phyloP scores from a whole-genome alignment of 1,140 invertebrate species.

The Zaprionus tsacasi region DNA sequence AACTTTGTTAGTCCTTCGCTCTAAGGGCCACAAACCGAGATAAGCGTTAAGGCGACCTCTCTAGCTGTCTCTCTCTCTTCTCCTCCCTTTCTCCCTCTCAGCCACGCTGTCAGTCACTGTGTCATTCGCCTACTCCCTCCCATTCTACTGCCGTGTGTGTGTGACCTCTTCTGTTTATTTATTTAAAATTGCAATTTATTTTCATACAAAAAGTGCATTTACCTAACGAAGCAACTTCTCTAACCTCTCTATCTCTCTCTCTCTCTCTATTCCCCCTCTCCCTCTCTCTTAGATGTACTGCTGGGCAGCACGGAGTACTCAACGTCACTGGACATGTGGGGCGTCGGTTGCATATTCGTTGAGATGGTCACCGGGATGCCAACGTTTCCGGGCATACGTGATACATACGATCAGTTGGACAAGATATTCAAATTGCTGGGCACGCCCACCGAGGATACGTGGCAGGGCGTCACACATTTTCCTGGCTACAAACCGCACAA shows the following conservation, averaged over 20 bases:
- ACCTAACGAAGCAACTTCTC: constrained; percentile 56
- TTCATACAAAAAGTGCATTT: constrained; percentile 69
- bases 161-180: constrained; percentile 52
- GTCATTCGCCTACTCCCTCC: constrained; percentile 20
- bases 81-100: not conserved
- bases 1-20: constrained; percentile 63
- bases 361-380: constrained; percentile 99
- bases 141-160: constrained; percentile 1
- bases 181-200: constrained; percentile 80
- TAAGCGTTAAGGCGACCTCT: constrained; percentile 39
- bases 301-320: constrained; percentile 98
- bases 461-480: constrained; percentile 94
- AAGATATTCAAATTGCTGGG: constrained; percentile 98
- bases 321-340: constrained; percentile 98
- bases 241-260: not conserved
- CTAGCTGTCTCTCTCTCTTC: not conserved
- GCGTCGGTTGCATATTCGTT: constrained; percentile 98
- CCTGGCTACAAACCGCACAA: constrained; percentile 94
- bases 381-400: constrained; percentile 97
- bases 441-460: constrained; percentile 95
- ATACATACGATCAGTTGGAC: constrained; percentile 97
- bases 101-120: constrained; percentile 21
- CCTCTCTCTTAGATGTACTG: constrained; percentile 90
- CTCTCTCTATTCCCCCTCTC: constrained; percentile 7
- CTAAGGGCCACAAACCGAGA: constrained; percentile 38